Conservation (phyloP, 2,113 vertebrate genomes). For the Planiliza haematocheilus region DNA sequence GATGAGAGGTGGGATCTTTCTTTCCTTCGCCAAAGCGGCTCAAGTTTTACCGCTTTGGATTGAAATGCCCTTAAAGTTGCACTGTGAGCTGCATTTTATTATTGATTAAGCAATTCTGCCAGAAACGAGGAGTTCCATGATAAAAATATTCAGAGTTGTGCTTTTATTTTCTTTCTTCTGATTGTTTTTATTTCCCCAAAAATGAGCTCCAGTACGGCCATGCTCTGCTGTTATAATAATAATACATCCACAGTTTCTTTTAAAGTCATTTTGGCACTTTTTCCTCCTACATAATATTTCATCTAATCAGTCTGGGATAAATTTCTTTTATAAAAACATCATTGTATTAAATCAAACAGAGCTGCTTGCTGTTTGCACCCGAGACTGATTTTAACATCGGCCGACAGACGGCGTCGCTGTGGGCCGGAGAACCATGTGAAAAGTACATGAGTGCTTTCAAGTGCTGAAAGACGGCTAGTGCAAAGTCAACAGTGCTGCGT, state of each 20-base stretch:
- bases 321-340: constrained; percentile 43
- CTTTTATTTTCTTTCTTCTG: not conserved
- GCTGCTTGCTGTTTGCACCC: not conserved
- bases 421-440: not conserved
- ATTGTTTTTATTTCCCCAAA: not conserved
- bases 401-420: not conserved
- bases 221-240: not conserved
- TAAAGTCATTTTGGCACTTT: constrained; percentile 77
- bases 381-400: not conserved
- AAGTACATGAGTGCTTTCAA: constrained; percentile 5
- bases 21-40: not conserved
- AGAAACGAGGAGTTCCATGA: not conserved
- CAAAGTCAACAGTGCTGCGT: constrained; percentile 53
- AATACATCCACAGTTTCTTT: constrained; percentile 71
- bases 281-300: constrained; percentile 43
- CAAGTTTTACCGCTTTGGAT: not conserved
- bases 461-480: constrained; percentile 42
- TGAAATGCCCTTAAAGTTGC: constrained; percentile 7
- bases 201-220: not conserved
- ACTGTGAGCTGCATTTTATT: not conserved
- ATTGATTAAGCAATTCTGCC: not conserved
- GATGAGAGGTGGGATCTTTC: not conserved
- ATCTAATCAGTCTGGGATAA: constrained; percentile 28
- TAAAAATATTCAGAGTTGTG: not conserved
- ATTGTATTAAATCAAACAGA: constrained; percentile 5